phyloP scores from a whole-genome alignment of 2,888 invertebrate species.

The Andrena chrysosceles region DNA sequence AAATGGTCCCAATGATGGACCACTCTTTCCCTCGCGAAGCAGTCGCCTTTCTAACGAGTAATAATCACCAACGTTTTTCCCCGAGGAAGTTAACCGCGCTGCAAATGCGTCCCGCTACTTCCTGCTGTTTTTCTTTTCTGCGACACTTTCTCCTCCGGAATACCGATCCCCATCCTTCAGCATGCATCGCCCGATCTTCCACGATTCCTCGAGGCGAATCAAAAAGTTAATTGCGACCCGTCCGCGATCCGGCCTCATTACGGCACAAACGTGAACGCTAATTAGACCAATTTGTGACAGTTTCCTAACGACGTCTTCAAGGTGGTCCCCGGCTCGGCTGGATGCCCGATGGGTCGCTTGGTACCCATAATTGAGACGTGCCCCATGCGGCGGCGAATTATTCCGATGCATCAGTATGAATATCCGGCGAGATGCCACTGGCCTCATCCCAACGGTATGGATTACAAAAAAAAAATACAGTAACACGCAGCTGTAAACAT shows the following conservation, averaged over 20 bases:
- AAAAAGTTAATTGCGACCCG: conserved; percentile 70
- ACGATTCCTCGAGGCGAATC: conserved; percentile 43
- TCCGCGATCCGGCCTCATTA: conserved; percentile 71
- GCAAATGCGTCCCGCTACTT: conserved; percentile 13
- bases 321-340: conserved; percentile 67
- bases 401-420: conserved; percentile 42
- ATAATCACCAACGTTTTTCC: conserved; percentile 42
- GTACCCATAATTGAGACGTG: conserved; percentile 66
- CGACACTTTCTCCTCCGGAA: conserved; percentile 60
- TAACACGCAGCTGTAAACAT: neutral
- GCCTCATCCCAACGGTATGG: neutral
- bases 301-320: conserved; percentile 72
- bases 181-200: conserved; percentile 16
- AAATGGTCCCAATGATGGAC: conserved; percentile 53
- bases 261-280: conserved; percentile 72
- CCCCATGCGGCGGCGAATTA: conserved; percentile 58
- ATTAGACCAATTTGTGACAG: conserved; percentile 77
- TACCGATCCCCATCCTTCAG: conserved; percentile 3
- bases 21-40: conserved; percentile 52
- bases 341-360: conserved; percentile 29
- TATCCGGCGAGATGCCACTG: neutral
- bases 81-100: conserved; percentile 6
- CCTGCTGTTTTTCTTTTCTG: conserved; percentile 29
- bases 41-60: conserved; percentile 56
- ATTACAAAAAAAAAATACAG: conserved; percentile 22